These are phyloP conservation scores for Torymus texanus DNA, from an alignment of 2,888 invertebrate species.

Conservation along the genomic window DNA sequence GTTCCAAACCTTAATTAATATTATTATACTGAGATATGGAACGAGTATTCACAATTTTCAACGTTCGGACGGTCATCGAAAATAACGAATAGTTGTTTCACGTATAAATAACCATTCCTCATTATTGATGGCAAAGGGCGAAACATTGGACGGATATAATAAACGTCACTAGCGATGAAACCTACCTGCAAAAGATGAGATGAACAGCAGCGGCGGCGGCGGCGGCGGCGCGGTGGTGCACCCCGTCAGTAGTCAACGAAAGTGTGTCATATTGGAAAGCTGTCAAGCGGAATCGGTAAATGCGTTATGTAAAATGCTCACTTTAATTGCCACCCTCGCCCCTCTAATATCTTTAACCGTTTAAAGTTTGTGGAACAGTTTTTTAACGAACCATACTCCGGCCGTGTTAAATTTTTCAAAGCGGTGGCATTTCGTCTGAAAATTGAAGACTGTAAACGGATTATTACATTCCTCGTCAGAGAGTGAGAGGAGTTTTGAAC, in stretches of 20 bases:
- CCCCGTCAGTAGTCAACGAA: conserved; percentile 26
- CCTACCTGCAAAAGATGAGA: background rate
- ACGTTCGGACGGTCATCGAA: too few relatives aligned
- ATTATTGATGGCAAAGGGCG: conserved; percentile 1
- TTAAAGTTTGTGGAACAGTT: conserved; percentile 7
- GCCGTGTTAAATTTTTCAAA: too few relatives aligned
- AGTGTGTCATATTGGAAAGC: conserved; percentile 50
- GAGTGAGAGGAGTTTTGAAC: background rate
- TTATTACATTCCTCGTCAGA: background rate
- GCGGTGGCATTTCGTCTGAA: too few relatives aligned
- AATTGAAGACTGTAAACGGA: too few relatives aligned
- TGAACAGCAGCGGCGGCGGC: background rate
- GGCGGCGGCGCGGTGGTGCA: too few relatives aligned
- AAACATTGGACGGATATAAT: conserved; percentile 23
- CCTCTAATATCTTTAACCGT: conserved; percentile 5
- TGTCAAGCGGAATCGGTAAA: conserved; percentile 41
- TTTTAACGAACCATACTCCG: background rate
- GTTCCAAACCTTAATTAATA: too few relatives aligned
- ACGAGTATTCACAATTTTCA: too few relatives aligned
- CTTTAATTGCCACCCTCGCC: conserved; percentile 30
- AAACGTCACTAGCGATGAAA: conserved; percentile 38
- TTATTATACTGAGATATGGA: too few relatives aligned
- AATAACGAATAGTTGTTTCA: background rate
- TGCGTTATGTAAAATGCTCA: conserved; percentile 41
- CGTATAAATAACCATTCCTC: conserved; percentile 24